Base-by-base conservation (phyloP, 2,113 vertebrate genomes). In the Nerophis ophidion region DNA sequence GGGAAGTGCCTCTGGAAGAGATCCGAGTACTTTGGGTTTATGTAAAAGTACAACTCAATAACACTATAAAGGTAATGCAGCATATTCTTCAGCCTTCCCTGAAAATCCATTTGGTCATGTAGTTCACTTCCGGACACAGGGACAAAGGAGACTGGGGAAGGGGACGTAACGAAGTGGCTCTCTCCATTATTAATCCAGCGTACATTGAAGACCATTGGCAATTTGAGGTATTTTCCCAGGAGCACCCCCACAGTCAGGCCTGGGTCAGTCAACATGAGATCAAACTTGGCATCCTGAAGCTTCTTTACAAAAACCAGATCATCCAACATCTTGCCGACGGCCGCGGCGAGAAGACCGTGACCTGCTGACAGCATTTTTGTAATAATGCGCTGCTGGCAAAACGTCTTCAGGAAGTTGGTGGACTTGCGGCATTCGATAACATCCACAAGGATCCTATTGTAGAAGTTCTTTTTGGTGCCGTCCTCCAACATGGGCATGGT, bases 261-360 rank as follows among this genome's bases (percentile, higher is more conserved):
- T 1, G 90, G 90, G 17, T 92, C 90, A 0, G 88, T 90, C 33
- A 91, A 66, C 66, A 91, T 71, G 13, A 91, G 38, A 14, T 91
- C 90, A 81, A 86, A 92, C 2, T 80, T 60, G 0, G 75, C 55
- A 13, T 84, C 76, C 38, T 58, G 63, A 35, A 91, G 48, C 8
- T 15, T 65, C 40, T 61, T 71, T 8, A 86, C 72, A 2, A 91
- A 83, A 10, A 38, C 38, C 0, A 63, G 10, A 46, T 91, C 75
- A 9, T 89, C 82, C 15, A 91, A 49, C 33, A 88, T 77, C 11
- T 19, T 26, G 26, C 74, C 63, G 5, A 58, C 52, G 7, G 26
- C 44, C 3, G 63, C 80, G 6, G 80, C 76, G 4, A 79, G 61
- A 3, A 71, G 13, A 0, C 0, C 1, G n/a, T 87, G 76, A 8